These are phyloP conservation scores for Drosophila birchii DNA, from an alignment of 2,888 invertebrate genomes.

Conservation along the genomic window DNA sequence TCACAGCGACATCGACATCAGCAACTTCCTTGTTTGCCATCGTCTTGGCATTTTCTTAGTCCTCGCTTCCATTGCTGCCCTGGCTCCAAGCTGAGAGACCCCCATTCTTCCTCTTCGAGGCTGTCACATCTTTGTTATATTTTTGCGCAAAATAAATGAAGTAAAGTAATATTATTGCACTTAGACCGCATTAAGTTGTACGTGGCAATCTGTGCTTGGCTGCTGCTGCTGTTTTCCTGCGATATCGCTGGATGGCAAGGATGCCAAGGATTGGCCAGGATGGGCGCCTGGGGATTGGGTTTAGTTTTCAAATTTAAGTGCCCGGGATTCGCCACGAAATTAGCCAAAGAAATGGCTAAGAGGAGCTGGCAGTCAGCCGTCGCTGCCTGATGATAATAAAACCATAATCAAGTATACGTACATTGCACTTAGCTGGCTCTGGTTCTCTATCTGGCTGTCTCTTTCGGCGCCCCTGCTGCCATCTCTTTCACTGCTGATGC, in stretches of 20 bases:
- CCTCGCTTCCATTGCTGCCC: slow-evolving; percentile 10
- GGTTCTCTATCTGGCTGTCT: background rate
- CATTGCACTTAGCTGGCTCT: slow-evolving; percentile 53
- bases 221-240: slow-evolving; percentile 27
- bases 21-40: slow-evolving; percentile 48
- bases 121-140: slow-evolving; percentile 81
- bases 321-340: slow-evolving; percentile 77
- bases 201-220: slow-evolving; percentile 78
- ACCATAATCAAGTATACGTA: slow-evolving; percentile 80
- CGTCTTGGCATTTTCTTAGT: slow-evolving; percentile 32
- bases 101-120: slow-evolving; percentile 43
- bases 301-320: slow-evolving; percentile 79
- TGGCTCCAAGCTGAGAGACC: slow-evolving; percentile 14
- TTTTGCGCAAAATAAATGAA: slow-evolving; percentile 83
- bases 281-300: slow-evolving; percentile 44
- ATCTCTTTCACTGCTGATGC: slow-evolving; percentile 14
- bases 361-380: slow-evolving; percentile 28
- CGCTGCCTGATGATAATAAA: slow-evolving; percentile 64
- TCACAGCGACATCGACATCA: slow-evolving; percentile 28
- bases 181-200: slow-evolving; percentile 82
- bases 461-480: slow-evolving; percentile 1
- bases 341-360: slow-evolving; percentile 69
- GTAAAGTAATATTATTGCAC: slow-evolving; percentile 82
- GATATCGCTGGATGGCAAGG: slow-evolving; percentile 16
- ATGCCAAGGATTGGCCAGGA: slow-evolving; percentile 12